phyloP scores from a whole-genome alignment of 2,888 invertebrate genomes.

The Ormyrus nitidulus region DNA sequence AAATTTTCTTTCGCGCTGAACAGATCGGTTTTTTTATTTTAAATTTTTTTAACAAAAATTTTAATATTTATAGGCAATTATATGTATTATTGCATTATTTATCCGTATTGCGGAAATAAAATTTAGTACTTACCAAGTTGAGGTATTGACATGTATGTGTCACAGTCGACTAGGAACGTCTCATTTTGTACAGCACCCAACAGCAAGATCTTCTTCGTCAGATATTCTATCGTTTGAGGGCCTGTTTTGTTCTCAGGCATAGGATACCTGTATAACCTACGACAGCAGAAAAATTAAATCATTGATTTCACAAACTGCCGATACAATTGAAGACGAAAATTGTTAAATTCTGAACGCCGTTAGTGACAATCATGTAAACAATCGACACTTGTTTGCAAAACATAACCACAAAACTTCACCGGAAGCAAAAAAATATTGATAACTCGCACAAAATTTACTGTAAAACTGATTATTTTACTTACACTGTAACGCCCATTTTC shows the following conservation, averaged over 20 bases:
- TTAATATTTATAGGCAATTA: no score
- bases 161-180: constrained; percentile 95
- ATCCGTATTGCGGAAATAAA: no score
- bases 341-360: not conserved
- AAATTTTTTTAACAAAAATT: no score
- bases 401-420: not conserved
- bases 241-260: constrained; percentile 94
- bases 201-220: constrained; percentile 89
- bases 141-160: constrained; percentile 90
- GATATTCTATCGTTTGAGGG: constrained; percentile 89
- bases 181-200: constrained; percentile 92
- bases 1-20: not conserved
- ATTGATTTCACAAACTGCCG: no score
- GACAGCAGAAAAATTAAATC: not conserved
- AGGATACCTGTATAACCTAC: constrained; percentile 79
- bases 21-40: no score
- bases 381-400: no score
- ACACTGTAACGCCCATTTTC: constrained; percentile 82
- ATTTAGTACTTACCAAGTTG: constrained; percentile 78
- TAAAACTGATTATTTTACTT: constrained; percentile 67
- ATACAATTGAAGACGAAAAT: no score
- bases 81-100: no score
- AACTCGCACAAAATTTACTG: not conserved
- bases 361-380: no score
- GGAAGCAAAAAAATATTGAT: not conserved